These are phyloP conservation scores for Elephas maximus DNA, from an alignment of 2,113 vertebrate species.

Conservation along the genomic window DNA sequence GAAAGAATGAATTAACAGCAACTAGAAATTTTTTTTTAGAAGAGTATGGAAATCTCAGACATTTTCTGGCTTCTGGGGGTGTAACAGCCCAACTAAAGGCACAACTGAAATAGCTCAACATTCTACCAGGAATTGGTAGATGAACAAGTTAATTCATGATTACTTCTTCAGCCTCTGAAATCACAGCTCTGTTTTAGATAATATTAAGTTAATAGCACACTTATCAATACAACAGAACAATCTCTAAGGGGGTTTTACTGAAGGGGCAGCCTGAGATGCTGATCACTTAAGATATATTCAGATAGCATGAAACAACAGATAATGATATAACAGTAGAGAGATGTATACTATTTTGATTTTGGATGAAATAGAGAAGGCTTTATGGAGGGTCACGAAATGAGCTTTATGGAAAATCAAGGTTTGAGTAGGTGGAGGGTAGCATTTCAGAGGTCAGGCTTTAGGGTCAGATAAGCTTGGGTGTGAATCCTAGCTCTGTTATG, in stretches of 20 bases:
- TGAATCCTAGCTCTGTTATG: conserved; percentile 34
- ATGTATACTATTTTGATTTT: neutral
- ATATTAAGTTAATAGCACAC: neutral
- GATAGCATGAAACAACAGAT: neutral
- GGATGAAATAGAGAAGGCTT: conserved; percentile 29
- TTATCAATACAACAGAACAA: neutral
- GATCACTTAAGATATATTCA: conserved; percentile 32
- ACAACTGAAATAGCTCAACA: neutral
- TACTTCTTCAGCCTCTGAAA: neutral
- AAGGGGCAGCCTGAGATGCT: conserved; percentile 6
- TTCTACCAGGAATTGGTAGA: conserved; percentile 5
- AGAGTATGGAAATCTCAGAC: neutral
- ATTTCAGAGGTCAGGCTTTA: conserved; percentile 23
- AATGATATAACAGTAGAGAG: neutral
- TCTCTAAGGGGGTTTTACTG: conserved; percentile 6
- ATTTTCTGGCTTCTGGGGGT: conserved; percentile 13
- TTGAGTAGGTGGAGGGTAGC: neutral
- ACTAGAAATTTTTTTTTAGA: neutral
- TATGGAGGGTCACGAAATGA: neutral
- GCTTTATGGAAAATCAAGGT: conserved; percentile 30
- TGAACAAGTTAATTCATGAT: neutral
- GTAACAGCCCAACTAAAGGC: neutral
- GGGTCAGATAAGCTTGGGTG: neutral
- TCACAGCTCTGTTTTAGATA: neutral
- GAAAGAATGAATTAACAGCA: conserved; percentile 48